Base-by-base conservation (phyloP, 2,113 vertebrate genomes). In the Fukomys damarensis region DNA sequence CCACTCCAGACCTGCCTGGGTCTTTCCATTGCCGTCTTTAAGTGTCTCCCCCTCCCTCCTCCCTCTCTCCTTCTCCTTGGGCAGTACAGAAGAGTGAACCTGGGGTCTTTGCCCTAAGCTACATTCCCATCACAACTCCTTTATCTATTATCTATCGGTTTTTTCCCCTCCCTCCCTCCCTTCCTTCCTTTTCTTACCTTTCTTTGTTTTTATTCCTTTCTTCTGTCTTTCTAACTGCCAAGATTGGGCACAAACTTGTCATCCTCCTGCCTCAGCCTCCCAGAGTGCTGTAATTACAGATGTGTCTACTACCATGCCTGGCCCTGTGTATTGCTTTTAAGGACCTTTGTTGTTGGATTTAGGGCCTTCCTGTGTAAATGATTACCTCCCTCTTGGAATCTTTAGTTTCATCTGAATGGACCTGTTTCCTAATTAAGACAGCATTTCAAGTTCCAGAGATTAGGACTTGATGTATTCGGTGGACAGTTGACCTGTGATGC, bases 401-500 rank as follows among this genome's bases (percentile, higher is more conserved):
- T 58, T 38, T 72, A 43, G 84, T 80, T 49, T 19, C 80, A 81
- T 84, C 28, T 86, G 38, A 35, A 68, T n/a, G 68, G 58, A 76
- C n/a, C 16, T 7, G 63, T 88, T 63, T 28, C 14, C 14, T 28
- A 85, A 90, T 59, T 30, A 77, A 74, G 58, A 7, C 65, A 43
- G 22, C 3, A 35, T 41, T 35, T 88, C 89, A 79, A 54, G 26
- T 91, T 95, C 76, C 30, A 26, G 35, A 41, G 35, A 9, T 83
- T 74, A 70, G 72, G 56, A 76, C 22, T 80, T n/a, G 14, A 14
- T 84, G 30, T 35, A 46, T 86, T 2, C 38, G 32, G 38, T 81
- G 74, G 35, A 26, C 7, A 0, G 49, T 79, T 43, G 46, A 0
- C 24, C 26, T 72, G 2, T 0, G 4, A 49, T 11, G 13, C 19